phyloP scores from a whole-genome alignment of 2,888 invertebrate species.

The Bombylius discolor region DNA sequence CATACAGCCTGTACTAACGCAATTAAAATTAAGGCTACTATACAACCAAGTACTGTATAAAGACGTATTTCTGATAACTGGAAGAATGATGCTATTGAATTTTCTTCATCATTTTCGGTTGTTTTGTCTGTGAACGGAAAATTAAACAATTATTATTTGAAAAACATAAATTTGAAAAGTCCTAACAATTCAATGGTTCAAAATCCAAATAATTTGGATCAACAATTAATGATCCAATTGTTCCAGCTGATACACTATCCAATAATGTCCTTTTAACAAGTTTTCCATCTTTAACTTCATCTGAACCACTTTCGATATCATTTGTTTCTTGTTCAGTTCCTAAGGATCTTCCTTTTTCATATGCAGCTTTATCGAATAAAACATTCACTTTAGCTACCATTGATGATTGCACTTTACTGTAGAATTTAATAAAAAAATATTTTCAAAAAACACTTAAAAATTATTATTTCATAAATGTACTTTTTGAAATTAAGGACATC shows the following conservation, averaged over 20 bases:
- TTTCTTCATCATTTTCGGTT: constrained; percentile 27
- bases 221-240: constrained; percentile 64
- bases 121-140: constrained; percentile 20
- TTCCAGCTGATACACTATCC: constrained; percentile 57
- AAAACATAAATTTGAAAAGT: constrained; percentile 2
- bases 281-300: constrained; percentile 22
- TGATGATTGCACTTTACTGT: constrained; percentile 22
- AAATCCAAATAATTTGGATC: constrained; percentile 70
- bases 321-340: constrained; percentile 17
- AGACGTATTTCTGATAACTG: constrained; percentile 58
- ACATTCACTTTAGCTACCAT: constrained; percentile 65
- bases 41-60: constrained; percentile 71
- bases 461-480: constrained; percentile 27
- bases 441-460: not conserved
- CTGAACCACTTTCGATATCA: constrained; percentile 15
- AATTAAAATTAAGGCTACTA: constrained; percentile 63
- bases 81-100: constrained; percentile 42
- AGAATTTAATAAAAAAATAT: not conserved
- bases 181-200: constrained; percentile 57
- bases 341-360: constrained; percentile 45
- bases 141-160: not conserved
- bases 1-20: constrained; percentile 73
- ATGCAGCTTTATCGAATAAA: constrained; percentile 56
- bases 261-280: constrained; percentile 45
- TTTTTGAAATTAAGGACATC: constrained; percentile 57